These are phyloP conservation scores for Falco biarmicus DNA, from an alignment of 2,797 vertebrate genomes.

Conservation along the genomic window DNA sequence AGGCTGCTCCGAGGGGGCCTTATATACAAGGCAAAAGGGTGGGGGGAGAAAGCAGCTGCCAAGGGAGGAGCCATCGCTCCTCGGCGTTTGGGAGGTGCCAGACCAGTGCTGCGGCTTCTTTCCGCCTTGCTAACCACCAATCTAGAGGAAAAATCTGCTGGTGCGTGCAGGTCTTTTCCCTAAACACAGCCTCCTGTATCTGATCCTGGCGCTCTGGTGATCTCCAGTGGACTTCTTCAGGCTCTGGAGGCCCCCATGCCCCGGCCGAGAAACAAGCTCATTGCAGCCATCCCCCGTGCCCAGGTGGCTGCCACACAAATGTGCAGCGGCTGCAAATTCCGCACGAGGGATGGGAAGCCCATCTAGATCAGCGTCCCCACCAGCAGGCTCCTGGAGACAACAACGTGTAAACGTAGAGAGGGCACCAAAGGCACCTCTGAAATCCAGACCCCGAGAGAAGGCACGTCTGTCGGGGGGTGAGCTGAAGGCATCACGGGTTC, in stretches of 20 bases:
- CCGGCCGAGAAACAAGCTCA: neutral
- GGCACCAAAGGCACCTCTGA: neutral
- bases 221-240: neutral
- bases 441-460: neutral
- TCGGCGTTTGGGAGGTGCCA: neutral
- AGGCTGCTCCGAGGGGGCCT: neutral
- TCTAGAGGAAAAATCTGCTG: constrained; percentile 14
- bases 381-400: neutral
- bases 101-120: neutral
- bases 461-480: neutral
- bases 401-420: neutral
- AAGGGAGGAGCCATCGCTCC: constrained; percentile 1
- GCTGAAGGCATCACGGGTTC: neutral
- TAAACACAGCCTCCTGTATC: neutral
- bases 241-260: neutral
- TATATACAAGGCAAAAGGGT: neutral
- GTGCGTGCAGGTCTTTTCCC: constrained; percentile 6
- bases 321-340: neutral
- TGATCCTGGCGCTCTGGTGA: neutral
- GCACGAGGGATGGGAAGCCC: neutral
- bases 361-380: neutral
- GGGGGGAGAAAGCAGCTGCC: neutral
- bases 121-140: neutral
- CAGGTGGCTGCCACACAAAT: neutral
- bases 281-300: neutral